phyloP scores from a whole-genome alignment of 1,140 invertebrate species.

The Mizuhopecten yessoensis region DNA sequence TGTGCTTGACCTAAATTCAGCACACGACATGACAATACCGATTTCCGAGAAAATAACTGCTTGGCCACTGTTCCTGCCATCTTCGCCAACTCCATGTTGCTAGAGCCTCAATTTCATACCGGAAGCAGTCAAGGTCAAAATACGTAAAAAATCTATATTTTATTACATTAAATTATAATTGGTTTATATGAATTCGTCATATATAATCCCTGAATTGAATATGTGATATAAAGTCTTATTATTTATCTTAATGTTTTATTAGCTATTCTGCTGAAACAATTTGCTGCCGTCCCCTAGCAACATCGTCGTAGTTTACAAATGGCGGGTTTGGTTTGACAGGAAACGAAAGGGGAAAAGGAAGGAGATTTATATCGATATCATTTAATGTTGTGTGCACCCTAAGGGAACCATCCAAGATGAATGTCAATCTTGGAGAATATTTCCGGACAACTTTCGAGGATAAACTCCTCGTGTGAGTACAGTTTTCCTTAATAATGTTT shows the following conservation, averaged over 20 bases:
- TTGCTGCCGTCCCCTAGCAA: conserved; percentile 56
- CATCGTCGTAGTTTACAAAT: conserved; percentile 66
- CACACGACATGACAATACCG: conserved; percentile 40
- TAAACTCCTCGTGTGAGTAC: conserved; percentile 83
- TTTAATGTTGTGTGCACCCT: neutral
- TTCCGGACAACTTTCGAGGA: conserved; percentile 83
- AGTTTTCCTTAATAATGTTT: neutral
- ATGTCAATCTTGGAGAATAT: conserved; percentile 83
- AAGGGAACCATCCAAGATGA: conserved; percentile 73
- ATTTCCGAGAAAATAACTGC: conserved; percentile 47
- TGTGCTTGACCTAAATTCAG: neutral
- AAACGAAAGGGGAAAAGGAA: too few relatives aligned
- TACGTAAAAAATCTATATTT: neutral
- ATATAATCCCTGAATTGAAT: neutral
- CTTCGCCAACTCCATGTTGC: conserved; percentile 49
- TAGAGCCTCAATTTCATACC: conserved; percentile 50
- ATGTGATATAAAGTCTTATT: neutral
- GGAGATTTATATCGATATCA: neutral
- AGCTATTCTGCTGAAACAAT: neutral
- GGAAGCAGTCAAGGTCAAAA: conserved; percentile 41
- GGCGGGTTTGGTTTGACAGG: conserved; percentile 51
- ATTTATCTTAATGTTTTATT: neutral
- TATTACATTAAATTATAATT: neutral
- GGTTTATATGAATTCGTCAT: neutral
- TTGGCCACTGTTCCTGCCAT: conserved; percentile 43